phyloP scores from a whole-genome alignment of 1,140 invertebrate species.

The Pogonomyrmex californicus region DNA sequence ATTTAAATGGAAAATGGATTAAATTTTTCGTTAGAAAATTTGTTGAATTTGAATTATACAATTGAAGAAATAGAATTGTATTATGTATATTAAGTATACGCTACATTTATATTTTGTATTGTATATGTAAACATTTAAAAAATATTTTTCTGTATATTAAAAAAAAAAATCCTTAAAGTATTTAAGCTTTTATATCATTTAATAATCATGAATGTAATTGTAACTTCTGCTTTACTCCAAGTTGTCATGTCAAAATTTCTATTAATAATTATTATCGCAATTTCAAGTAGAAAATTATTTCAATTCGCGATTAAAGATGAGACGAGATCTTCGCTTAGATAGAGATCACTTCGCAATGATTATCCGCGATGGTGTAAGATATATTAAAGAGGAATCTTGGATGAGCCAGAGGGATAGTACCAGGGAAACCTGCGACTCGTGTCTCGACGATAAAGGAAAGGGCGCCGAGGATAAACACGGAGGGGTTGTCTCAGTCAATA shows the following conservation, averaged over 20 bases:
- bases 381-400: constrained; percentile 64
- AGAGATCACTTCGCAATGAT: constrained; percentile 51
- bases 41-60: neutral
- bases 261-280: neutral
- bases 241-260: neutral
- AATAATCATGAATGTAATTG: neutral
- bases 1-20: constrained; percentile 31
- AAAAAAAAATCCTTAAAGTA: neutral
- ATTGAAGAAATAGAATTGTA: neutral
- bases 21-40: neutral
- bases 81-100: neutral
- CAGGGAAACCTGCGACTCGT: constrained; percentile 40
- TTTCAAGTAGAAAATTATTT: constrained; percentile 27
- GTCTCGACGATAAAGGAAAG: constrained; percentile 67
- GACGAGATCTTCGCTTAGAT: too few species aligned
- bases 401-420: constrained; percentile 66
- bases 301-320: constrained; percentile 18
- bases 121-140: neutral
- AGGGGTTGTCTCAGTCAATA: constrained; percentile 81
- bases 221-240: neutral
- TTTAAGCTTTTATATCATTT: neutral
- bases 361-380: constrained; percentile 42
- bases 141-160: neutral
- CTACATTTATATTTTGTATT: neutral
- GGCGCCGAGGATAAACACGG: constrained; percentile 72